Conservation (phyloP, 2,797 vertebrate species). For the Monodelphis domestica region DNA sequence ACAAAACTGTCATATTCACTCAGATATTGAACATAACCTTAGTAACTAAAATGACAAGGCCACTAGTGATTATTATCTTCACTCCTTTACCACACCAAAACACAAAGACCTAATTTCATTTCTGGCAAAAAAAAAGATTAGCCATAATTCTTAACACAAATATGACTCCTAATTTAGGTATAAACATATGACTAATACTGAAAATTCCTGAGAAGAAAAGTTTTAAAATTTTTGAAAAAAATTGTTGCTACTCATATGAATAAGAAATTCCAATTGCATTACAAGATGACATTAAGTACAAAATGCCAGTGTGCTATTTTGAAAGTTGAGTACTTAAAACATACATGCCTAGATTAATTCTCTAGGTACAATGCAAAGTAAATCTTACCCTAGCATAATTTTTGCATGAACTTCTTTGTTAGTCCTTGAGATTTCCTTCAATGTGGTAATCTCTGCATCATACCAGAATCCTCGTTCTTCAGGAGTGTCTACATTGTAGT, state of each 20-base stretch:
- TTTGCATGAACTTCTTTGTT: conserved; percentile 97
- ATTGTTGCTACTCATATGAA: neutral
- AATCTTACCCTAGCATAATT: conserved; percentile 95
- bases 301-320: conserved; percentile 1
- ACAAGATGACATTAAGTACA: conserved; percentile 11
- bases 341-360: conserved; percentile 36
- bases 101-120: neutral
- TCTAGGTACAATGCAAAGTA: conserved; percentile 57
- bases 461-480: conserved; percentile 99
- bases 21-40: neutral
- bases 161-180: conserved; percentile 34
- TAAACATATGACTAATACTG: neutral
- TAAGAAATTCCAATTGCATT: conserved; percentile 53
- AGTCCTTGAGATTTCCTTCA: conserved; percentile 95
- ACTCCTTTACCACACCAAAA: neutral
- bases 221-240: conserved; percentile 46
- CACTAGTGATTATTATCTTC: neutral
- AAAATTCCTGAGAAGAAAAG: conserved; percentile 43
- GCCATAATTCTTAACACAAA: neutral
- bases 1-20: neutral
- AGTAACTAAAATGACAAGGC: neutral
- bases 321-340: conserved; percentile 51
- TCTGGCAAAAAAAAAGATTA: neutral
- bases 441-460: conserved; percentile 92
- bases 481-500: conserved; percentile 97